Base-by-base conservation (phyloP, 2,797 vertebrate genomes). In the Mastacembelus armatus region DNA sequence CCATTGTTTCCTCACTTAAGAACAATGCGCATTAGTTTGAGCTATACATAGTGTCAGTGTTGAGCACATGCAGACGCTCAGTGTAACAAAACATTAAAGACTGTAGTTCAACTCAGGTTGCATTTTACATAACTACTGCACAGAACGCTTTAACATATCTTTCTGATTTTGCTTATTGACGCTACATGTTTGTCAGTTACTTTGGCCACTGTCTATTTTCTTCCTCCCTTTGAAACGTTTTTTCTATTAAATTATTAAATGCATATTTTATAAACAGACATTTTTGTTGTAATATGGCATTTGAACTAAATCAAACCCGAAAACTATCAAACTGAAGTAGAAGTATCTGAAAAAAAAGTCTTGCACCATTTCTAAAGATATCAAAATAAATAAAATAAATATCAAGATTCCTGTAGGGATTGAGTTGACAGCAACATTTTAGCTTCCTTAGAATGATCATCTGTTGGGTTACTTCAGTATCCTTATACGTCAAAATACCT, bases 1-100 rank as follows among this genome's bases (percentile, higher is more conserved):
- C 16, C 52, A 63, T 66, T 65, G 19, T 50, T 65, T 63, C 8
- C 9, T 54, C 9, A 18, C 44, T 38, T 21, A 15, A 33, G 7
- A 35, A 27, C 44, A 48, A 33, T 29, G 33, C 39, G 27, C 26
- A 16, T 21, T 38, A 1, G 11, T 64, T 35, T 27, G 38, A 1
- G 14, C 15, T 38, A 11, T 6, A 3, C 18, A 26, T 7, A 27
- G 2, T 0, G 8, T 47, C 14, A 35, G 8, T 21, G 62, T 29
- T 26, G 24, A 42, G 12, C 55, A 21, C 12, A 22, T 50, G 32
- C 42, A 43, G 59, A 47, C 33, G 21, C 38, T 56, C 30, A n/a
- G 4, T 7, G 33, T 4, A 29, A 5, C 24, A 40, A 59, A 16
- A n/a, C 5, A 47, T 8, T 42, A 12, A 29, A 18, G 39, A 32